phyloP scores from a whole-genome alignment of 35 echinoderm and acorn worm species.

The Anneissia japonica region DNA sequence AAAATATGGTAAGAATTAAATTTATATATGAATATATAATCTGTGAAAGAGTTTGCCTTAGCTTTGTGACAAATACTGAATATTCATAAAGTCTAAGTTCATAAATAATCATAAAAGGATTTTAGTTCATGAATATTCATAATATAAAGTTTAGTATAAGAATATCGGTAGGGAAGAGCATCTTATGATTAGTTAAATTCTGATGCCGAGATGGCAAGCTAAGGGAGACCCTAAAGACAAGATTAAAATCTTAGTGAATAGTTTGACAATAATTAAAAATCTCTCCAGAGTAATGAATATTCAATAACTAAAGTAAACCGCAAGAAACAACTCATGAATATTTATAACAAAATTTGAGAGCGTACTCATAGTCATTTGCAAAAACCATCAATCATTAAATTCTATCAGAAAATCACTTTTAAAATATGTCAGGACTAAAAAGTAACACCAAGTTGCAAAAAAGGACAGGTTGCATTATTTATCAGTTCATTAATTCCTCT shows the following conservation, averaged over 20 bases:
- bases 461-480: not conserved
- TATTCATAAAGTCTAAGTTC: too few relatives aligned
- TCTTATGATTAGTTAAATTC: not conserved
- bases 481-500: not conserved
- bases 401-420: not conserved
- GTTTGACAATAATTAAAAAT: not conserved
- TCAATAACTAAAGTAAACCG: not conserved
- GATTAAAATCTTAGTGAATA: not conserved
- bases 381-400: not conserved
- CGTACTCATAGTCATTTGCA: not conserved
- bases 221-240: not conserved
- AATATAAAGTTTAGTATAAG: not conserved
- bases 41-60: too few relatives aligned
- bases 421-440: not conserved
- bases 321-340: not conserved
- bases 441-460: not conserved
- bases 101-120: too few relatives aligned
- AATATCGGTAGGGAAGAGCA: not conserved
- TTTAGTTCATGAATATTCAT: not conserved
- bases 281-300: slow-evolving; percentile 1
- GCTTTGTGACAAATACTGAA: too few relatives aligned
- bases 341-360: not conserved
- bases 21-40: too few relatives aligned
- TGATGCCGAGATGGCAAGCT: not conserved
- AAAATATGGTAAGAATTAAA: too few relatives aligned